These are phyloP conservation scores for Thereuonema tuberculata DNA, from an alignment of 1,140 invertebrate genomes.

Conservation along the genomic window DNA sequence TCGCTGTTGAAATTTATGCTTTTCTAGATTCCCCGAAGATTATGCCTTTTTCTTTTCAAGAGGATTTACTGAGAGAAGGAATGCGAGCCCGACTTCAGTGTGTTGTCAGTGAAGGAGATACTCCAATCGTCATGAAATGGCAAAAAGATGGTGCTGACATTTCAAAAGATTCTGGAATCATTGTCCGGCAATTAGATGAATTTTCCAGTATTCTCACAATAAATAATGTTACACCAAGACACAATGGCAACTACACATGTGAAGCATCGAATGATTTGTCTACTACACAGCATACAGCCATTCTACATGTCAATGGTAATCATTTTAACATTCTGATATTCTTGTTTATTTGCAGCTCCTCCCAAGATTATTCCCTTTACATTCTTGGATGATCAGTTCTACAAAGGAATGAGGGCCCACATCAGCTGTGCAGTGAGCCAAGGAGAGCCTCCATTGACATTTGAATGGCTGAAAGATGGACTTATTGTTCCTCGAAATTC, in stretches of 20 bases:
- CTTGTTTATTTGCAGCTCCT: conserved; percentile 30
- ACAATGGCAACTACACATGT: background rate
- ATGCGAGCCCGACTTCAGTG: background rate
- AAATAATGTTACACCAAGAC: background rate
- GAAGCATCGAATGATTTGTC: conserved; percentile 39
- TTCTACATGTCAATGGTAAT: conserved; percentile 41
- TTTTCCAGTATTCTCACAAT: conserved; percentile 1
- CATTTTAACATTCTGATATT: conserved; percentile 31
- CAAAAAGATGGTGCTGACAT: conserved; percentile 26
- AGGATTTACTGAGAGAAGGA: background rate
- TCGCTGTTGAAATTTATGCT: no score
- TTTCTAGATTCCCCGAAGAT: background rate
- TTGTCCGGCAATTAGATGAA: conserved; percentile 5
- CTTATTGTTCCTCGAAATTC: conserved; percentile 22
- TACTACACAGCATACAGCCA: conserved; percentile 42
- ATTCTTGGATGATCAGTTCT: no score
- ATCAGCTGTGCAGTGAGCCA: conserved; percentile 32
- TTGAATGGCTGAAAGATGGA: conserved; percentile 32
- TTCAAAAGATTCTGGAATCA: conserved; percentile 4
- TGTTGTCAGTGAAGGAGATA: no score
- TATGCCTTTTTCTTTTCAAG: background rate
- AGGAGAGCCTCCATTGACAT: conserved; percentile 31
- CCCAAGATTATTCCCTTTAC: conserved; percentile 15
- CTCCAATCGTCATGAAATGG: conserved; percentile 22
- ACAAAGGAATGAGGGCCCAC: conserved; percentile 30